Base-by-base conservation (phyloP, 2,113 vertebrate species). In the Pionites leucogaster region DNA sequence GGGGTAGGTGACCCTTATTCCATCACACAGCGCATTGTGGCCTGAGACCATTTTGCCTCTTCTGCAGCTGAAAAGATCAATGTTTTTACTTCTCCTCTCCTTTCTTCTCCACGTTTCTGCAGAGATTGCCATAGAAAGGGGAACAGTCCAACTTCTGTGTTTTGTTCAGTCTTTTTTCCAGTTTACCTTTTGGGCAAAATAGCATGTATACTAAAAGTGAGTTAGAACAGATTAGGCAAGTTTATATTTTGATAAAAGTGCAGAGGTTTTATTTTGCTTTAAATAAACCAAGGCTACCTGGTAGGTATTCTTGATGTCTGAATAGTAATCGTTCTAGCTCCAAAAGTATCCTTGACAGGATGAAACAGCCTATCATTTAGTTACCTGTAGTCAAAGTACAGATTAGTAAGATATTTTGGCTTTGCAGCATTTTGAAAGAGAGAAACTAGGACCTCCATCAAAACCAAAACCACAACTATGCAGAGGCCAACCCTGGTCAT, bases 351-450 rank as follows among this genome's bases (percentile, higher is more conserved):
- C 69, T 64, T 90, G 85, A 60, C 29, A 81, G 68, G 82, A 78
- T 41, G 35, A 93, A 96, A 74, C 37, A 82, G 18, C n/a, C 84
- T 85, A n/a, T 76, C 91, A 82, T 72, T 95, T 80, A 74, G 37
- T 37, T 86, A 42, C 55, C 88, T 88, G 17, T 49, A 70, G 67
- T 42, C 46, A 77, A 94, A 86, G 37, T 47, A 77, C 28, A 88
- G 42, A 74, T 69, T 27, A 53, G 33, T 41, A 86, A 82, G 28
- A 53, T 44, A 71, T 44, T 71, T 70, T 55, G 35, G 11, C 44
- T 92, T 72, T 67, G 50, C n/a, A 83, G 17, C 35, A 47, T 63
- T 94, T 90, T 74, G 42, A 37, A 93, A 75, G 13, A 64, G 49
- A 57, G 52, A 22, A 86, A 7, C 35, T 81, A 55, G n/a, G 49